Base-by-base conservation (phyloP, 1,140 invertebrate species). In the Macrosteles quadrilineatus region DNA sequence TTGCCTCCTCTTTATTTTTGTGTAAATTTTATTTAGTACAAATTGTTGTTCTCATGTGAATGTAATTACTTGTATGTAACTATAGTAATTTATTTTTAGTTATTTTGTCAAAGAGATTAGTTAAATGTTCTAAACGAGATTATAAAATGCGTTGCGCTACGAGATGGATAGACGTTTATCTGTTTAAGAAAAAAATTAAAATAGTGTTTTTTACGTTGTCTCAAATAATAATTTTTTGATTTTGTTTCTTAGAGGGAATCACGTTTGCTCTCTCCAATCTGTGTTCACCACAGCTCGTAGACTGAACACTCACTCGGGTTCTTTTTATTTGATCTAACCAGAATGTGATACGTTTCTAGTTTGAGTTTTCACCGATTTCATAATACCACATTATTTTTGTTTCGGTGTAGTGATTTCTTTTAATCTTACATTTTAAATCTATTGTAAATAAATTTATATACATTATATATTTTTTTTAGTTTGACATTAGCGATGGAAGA, bases 291-390 rank as follows among this genome's bases (percentile, higher is more conserved):
- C n/a, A 63, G 31, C 12, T 9, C 2, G 29, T 63, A 29, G 59
- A 30, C 29, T 59, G 55, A 63, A 63, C 27, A 32, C 53, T 6
- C 71, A 70, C 71, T 68, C 59, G 71, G 73, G 71, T 73, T 73
- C 57, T 72, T 72, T 62, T 73, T 67, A 67, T 62, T 73, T 73
- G 69, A 72, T 71, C 71, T 73, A 73, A 73, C 68, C 73, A 72
- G 73, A 73, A 73, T 73, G 73, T 73, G 73, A 73, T 73, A 73
- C 66, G 69, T 73, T 73, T 73, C 73, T 73, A 73, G 73, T 73
- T 73, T 32, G 50, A 69, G 23, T 59, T 69, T 25, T 69, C 30
- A 43, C 70, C 45, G 65, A 67, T 63, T 69, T 69, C 55, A 72
- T 23, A 68, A 68, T 72, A 43, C 71, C 68, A 65, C 50, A 73